These are phyloP conservation scores for honey bee (Apis mellifera) DNA, from an alignment of 1,140 invertebrate genomes.

Conservation along the genomic window DNA sequence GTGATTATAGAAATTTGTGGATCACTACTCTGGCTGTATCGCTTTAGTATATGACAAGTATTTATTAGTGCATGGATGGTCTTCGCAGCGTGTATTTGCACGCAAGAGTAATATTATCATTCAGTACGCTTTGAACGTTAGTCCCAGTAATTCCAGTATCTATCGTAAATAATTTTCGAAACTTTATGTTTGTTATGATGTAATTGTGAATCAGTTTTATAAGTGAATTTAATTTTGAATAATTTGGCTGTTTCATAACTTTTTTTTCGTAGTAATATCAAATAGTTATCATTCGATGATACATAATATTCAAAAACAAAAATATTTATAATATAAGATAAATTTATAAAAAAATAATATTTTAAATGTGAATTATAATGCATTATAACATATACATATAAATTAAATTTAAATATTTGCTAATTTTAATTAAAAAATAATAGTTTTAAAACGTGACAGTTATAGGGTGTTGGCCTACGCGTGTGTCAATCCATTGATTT, in stretches of 20 bases:
- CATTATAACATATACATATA: background rate
- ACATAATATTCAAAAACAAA: background rate
- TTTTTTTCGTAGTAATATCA: background rate
- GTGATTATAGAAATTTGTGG: conserved; percentile 38
- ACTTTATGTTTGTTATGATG: background rate
- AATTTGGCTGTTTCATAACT: background rate
- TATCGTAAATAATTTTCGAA: background rate
- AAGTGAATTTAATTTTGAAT: background rate
- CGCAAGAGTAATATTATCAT: conserved; percentile 47
- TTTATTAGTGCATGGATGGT: conserved; percentile 48
- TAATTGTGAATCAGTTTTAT: background rate
- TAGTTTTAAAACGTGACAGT: conserved; percentile 24
- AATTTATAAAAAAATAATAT: background rate
- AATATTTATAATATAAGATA: background rate
- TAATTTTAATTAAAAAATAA: background rate
- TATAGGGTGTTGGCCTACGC: conserved; percentile 52
- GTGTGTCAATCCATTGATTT: conserved; percentile 12
- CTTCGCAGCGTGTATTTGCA: conserved; percentile 42
- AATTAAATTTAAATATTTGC: background rate
- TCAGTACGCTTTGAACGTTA: conserved; percentile 29
- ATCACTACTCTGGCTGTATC: conserved; percentile 25
- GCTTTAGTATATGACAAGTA: background rate
- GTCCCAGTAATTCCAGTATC: background rate
- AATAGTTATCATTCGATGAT: conserved; percentile 1
- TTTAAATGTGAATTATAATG: background rate